Evolutionary conservation across 2,888 invertebrate genomes (phyloP).

Genomic region (Troglohyphantes excavatus): DNA sequence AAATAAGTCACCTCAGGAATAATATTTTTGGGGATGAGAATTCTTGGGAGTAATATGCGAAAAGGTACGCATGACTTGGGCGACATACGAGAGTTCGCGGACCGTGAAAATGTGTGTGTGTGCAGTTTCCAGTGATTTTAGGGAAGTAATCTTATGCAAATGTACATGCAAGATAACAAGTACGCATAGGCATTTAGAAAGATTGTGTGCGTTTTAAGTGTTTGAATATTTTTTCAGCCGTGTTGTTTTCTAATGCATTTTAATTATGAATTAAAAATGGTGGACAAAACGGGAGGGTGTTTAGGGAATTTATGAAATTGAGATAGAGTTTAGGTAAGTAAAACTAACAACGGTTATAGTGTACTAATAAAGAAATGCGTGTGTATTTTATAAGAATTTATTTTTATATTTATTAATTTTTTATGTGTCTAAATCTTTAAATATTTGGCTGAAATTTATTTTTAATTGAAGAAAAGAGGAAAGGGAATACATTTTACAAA

Average conservation of each 20-base stretch:
- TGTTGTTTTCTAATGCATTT: neutral
- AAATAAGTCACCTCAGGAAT: neutral
- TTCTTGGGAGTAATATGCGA: slow-evolving; percentile 35
- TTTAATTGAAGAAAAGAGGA: too few relatives aligned
- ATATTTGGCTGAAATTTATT: too few relatives aligned
- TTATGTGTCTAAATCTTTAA: too few relatives aligned
- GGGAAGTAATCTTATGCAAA: slow-evolving; percentile 30
- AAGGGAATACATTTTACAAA: too few relatives aligned
- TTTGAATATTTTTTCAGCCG: too few relatives aligned
- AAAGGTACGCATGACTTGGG: neutral
- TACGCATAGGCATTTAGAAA: slow-evolving; percentile 17
- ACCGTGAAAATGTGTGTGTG: slow-evolving; percentile 8
- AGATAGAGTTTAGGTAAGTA: too few relatives aligned
- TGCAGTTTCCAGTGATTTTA: neutral
- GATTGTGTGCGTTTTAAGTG: neutral
- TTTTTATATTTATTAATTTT: too few relatives aligned
- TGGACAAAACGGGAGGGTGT: too few relatives aligned
- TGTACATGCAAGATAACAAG: neutral
- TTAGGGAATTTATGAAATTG: too few relatives aligned
- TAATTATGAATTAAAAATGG: neutral
- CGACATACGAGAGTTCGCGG: neutral
- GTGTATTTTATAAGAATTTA: too few relatives aligned
- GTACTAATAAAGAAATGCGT: too few relatives aligned
- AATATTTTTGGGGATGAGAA: neutral
- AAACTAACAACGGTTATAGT: too few relatives aligned